phyloP scores from a whole-genome alignment of 1,140 invertebrate genomes.

The Pogonomyrmex barbatus region DNA sequence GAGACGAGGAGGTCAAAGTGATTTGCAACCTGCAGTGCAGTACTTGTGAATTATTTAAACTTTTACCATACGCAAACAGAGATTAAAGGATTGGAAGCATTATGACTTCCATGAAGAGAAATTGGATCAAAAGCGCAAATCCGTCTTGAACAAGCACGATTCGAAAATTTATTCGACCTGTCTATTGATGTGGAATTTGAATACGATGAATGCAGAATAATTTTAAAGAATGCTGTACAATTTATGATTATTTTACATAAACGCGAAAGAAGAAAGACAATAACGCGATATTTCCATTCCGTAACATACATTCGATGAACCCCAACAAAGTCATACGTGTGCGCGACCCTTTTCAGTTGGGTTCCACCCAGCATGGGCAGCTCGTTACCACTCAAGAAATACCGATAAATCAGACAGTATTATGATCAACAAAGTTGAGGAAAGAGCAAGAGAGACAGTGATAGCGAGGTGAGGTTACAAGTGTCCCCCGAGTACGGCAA shows the following conservation, averaged over 20 bases:
- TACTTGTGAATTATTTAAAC: slow-evolving; percentile 29
- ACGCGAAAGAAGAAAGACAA: neutral
- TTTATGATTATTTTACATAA: slow-evolving; percentile 4
- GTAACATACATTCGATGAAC: slow-evolving; percentile 23
- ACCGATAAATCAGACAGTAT: slow-evolving; percentile 84
- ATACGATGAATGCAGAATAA: slow-evolving; percentile 8
- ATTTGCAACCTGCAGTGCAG: neutral
- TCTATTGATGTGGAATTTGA: neutral
- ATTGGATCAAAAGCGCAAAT: neutral
- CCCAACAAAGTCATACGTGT: slow-evolving; percentile 65
- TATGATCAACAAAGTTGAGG: slow-evolving; percentile 60
- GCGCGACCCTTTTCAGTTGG: slow-evolving; percentile 31
- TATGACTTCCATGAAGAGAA: neutral
- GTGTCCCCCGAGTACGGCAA: slow-evolving; percentile 74
- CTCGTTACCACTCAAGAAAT: slow-evolving; percentile 80
- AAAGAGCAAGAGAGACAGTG: slow-evolving; percentile 64
- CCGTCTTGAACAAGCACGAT: neutral
- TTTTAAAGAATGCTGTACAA: neutral
- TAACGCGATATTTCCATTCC: slow-evolving; percentile 20
- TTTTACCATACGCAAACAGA: neutral
- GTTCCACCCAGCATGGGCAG: neutral
- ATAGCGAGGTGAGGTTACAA: slow-evolving; percentile 69
- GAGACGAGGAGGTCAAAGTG: slow-evolving; percentile 32
- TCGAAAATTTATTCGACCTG: neutral
- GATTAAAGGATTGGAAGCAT: slow-evolving; percentile 2